A percentile compares a stretch with the other conserved stretches of the same genome.
phyloP scores from a whole-genome alignment of 2,113 vertebrate species.

The Pholis gunnellus region DNA sequence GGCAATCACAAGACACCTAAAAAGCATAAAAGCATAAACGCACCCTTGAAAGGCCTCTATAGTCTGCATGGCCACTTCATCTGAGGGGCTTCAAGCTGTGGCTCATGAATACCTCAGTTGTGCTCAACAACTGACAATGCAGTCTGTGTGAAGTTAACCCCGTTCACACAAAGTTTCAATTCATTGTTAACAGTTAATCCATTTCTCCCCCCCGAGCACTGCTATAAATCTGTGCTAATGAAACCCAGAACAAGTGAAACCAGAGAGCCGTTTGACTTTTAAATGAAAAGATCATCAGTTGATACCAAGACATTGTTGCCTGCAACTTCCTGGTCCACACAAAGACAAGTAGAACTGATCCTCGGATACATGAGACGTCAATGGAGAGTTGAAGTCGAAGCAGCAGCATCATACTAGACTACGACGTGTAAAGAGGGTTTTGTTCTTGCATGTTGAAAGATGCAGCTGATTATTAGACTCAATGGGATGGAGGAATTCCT shows the following conservation, averaged over 20 bases:
- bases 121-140: slow-evolving; percentile 68
- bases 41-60: not conserved
- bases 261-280: slow-evolving; percentile 50
- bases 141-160: slow-evolving; percentile 63
- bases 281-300: slow-evolving; percentile 32
- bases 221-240: slow-evolving; percentile 48
- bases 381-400: slow-evolving; percentile 37
- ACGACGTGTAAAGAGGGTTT: slow-evolving; percentile 22
- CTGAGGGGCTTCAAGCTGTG: slow-evolving; percentile 39
- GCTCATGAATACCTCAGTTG: slow-evolving; percentile 69
- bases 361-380: slow-evolving; percentile 8
- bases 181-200: slow-evolving; percentile 59
- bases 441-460: slow-evolving; percentile 40
- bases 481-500: slow-evolving; percentile 8
- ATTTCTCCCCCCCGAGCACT: slow-evolving; percentile 38
- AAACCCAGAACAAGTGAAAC: slow-evolving; percentile 49
- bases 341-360: slow-evolving; percentile 1
- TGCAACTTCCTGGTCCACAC: slow-evolving; percentile 19
- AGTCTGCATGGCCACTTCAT: slow-evolving; percentile 38
- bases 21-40: not conserved
- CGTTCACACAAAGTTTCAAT: slow-evolving; percentile 56
- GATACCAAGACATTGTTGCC: slow-evolving; percentile 23
- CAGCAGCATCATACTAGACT: slow-evolving; percentile 3
- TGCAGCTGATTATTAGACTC: slow-evolving; percentile 10
- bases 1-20: slow-evolving; percentile 4